phyloP scores from a whole-genome alignment of 2,888 invertebrate species.

The Autographa gamma region DNA sequence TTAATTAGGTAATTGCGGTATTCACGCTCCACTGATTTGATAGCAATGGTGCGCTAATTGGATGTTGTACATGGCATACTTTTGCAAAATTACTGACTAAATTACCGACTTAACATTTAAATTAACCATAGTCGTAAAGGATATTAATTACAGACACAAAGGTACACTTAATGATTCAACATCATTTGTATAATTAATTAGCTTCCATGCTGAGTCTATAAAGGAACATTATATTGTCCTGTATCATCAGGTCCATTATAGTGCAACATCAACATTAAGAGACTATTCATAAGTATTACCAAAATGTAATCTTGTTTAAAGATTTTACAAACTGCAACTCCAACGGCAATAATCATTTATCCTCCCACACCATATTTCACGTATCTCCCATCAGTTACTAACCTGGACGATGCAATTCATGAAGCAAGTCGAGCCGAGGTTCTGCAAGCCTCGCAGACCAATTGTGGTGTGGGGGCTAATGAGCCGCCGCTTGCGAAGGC shows the following conservation, averaged over 20 bases:
- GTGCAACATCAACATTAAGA: background rate
- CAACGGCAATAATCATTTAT: too few relatives aligned
- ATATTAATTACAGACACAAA: too few relatives aligned
- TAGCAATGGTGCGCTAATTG: slow-evolving; percentile 2
- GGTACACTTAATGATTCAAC: too few relatives aligned
- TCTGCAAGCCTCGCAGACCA: slow-evolving; percentile 97
- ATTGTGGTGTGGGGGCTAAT: slow-evolving; percentile 95
- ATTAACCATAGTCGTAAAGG: background rate
- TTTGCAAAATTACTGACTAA: slow-evolving; percentile 1
- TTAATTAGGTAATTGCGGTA: slow-evolving; percentile 2
- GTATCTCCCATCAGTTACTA: slow-evolving; percentile 34
- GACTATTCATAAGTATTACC: too few relatives aligned
- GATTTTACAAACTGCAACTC: too few relatives aligned
- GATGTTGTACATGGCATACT: background rate
- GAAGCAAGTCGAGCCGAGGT: slow-evolving; percentile 99
- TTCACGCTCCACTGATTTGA: slow-evolving; percentile 4
- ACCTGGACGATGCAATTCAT: slow-evolving; percentile 99
- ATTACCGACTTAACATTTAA: background rate
- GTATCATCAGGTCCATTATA: background rate
- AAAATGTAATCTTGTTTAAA: too few relatives aligned
- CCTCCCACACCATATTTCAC: too few relatives aligned
- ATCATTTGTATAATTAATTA: too few relatives aligned
- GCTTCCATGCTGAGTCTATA: too few relatives aligned
- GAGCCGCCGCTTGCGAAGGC: slow-evolving; percentile 93
- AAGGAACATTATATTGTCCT: too few relatives aligned